These are phyloP conservation scores for Eupeodes latifasciatus DNA, from an alignment of 2,888 invertebrate genomes.

Conservation along the genomic window DNA sequence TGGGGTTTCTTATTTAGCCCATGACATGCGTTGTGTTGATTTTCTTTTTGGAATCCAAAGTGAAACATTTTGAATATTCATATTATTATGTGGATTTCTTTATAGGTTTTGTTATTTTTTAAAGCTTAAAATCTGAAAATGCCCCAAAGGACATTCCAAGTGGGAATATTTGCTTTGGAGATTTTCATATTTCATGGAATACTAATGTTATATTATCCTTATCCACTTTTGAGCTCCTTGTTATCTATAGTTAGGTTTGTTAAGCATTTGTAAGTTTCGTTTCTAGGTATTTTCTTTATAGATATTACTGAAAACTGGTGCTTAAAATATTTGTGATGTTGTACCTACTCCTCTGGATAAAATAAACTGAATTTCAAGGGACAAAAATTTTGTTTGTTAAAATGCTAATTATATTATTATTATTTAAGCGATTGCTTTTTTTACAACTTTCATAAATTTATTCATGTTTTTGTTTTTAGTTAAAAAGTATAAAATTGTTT, in stretches of 20 bases:
- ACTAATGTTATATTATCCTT: neutral
- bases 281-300: neutral
- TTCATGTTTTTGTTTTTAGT: too few relatives aligned
- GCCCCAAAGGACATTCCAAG: slow-evolving; percentile 34
- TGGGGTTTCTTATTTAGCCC: neutral
- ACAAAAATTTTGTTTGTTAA: too few relatives aligned
- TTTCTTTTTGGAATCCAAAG: slow-evolving; percentile 24
- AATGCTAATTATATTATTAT: too few relatives aligned
- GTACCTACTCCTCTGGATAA: too few relatives aligned
- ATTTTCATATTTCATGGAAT: slow-evolving; percentile 24
- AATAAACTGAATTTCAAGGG: too few relatives aligned
- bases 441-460: too few relatives aligned
- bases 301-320: too few relatives aligned
- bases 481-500: too few relatives aligned
- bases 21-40: neutral
- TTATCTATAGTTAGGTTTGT: neutral
- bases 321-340: too few relatives aligned
- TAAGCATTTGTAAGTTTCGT: neutral
- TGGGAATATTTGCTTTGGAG: slow-evolving; percentile 37
- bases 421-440: too few relatives aligned
- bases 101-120: neutral
- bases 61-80: slow-evolving; percentile 36
- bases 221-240: neutral
- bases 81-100: slow-evolving; percentile 14
- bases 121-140: slow-evolving; percentile 28